A percentile compares a stretch with the other conserved stretches of the same genome.
These are phyloP conservation scores for Chymomyza amoena DNA, from an alignment of 2,888 invertebrate genomes.

Conservation along the genomic window DNA sequence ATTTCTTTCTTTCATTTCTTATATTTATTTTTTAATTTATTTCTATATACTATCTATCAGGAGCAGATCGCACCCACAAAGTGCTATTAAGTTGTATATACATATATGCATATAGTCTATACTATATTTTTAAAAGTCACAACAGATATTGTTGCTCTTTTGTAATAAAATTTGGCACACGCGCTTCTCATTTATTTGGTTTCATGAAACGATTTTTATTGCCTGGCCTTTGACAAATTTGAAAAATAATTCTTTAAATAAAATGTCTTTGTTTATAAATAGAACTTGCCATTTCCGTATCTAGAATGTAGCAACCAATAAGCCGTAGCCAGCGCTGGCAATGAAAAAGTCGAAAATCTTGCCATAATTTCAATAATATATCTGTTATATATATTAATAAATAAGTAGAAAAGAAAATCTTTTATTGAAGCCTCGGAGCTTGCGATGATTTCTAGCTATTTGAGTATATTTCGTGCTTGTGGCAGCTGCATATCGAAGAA, in stretches of 20 bases:
- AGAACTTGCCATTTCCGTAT: background rate
- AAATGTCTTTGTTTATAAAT: background rate
- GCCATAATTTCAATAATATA: background rate
- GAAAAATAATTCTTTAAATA: background rate
- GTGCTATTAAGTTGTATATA: background rate
- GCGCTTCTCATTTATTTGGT: background rate
- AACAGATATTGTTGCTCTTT: background rate
- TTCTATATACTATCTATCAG: background rate
- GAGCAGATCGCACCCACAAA: background rate
- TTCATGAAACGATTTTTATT: background rate
- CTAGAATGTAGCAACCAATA: background rate
- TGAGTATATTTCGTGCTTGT: background rate
- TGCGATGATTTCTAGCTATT: background rate
- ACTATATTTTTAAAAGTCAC: background rate
- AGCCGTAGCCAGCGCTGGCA: background rate
- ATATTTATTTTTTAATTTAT: background rate
- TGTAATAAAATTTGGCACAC: background rate
- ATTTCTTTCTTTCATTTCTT: background rate
- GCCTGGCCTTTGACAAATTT: background rate
- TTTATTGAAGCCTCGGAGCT: background rate
- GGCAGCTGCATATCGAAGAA: background rate
- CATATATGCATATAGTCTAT: no score
- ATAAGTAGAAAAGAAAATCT: background rate
- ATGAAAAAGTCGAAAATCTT: background rate
- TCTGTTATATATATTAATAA: background rate